Conservation (phyloP, 2,888 invertebrate species). For the Sminthurides aquaticus region DNA sequence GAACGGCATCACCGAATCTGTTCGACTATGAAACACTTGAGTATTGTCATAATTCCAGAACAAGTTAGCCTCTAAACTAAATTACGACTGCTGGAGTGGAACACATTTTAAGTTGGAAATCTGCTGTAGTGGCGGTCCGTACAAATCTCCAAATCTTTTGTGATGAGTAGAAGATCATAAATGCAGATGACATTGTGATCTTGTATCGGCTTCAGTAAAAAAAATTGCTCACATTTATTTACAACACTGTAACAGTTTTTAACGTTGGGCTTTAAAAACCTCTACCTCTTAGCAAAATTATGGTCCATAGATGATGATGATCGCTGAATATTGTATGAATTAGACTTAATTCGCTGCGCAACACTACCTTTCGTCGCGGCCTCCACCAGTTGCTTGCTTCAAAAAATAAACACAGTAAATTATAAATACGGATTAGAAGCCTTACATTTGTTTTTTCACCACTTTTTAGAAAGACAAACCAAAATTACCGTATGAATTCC, state of each 20-base stretch:
- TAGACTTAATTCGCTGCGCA: constrained; percentile 76
- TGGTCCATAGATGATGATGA: constrained; percentile 70
- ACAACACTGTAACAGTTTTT: too few relatives aligned
- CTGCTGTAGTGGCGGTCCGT: too few relatives aligned
- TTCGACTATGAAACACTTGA: too few relatives aligned
- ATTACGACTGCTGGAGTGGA: too few relatives aligned
- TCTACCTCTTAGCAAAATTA: constrained; percentile 66
- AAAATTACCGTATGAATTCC: constrained; percentile 46
- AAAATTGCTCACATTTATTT: too few relatives aligned
- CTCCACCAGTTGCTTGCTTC: constrained; percentile 58
- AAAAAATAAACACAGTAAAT: constrained; percentile 42
- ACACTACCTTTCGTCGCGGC: constrained; percentile 63
- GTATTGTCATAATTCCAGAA: too few relatives aligned
- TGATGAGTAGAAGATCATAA: too few relatives aligned
- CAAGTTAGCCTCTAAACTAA: too few relatives aligned
- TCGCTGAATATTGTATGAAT: constrained; percentile 81
- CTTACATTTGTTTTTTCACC: constrained; percentile 5
- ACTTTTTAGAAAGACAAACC: not conserved
- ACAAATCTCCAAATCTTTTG: too few relatives aligned
- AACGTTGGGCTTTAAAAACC: not conserved
- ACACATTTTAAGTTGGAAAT: too few relatives aligned
- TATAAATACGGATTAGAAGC: constrained; percentile 1
- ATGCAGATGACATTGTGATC: too few relatives aligned
- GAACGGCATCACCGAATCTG: too few relatives aligned
- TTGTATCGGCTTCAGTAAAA: not conserved